These are phyloP conservation scores for Drosophila fungiperda DNA, from an alignment of 2,888 invertebrate genomes.

Conservation along the genomic window DNA sequence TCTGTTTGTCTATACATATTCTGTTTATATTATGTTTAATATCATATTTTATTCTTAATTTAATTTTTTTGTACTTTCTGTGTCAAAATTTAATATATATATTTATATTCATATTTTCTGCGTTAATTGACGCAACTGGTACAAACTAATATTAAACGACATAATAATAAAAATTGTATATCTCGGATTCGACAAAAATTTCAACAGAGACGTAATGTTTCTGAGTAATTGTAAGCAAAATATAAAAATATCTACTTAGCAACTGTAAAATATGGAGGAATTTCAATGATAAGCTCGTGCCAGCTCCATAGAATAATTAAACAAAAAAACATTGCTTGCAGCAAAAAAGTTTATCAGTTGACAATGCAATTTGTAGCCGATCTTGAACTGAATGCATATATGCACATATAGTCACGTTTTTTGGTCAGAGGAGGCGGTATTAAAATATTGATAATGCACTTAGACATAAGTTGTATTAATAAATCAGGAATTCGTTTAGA, in stretches of 20 bases:
- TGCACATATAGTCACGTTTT: conserved; percentile 38
- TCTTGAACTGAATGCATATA: conserved; percentile 11
- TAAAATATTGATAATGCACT: background rate
- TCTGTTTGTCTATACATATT: background rate
- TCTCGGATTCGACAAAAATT: background rate
- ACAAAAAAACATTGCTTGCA: conserved; percentile 6
- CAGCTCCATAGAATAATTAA: conserved; percentile 15
- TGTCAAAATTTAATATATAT: too few species aligned
- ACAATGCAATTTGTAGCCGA: conserved; percentile 24
- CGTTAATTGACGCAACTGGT: background rate
- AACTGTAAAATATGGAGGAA: background rate
- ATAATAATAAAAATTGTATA: background rate
- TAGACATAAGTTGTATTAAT: background rate
- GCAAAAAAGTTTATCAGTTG: conserved; percentile 22
- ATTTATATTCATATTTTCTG: too few species aligned
- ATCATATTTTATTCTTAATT: background rate
- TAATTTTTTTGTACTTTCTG: too few species aligned
- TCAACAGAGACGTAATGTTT: background rate
- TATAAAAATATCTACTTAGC: background rate
- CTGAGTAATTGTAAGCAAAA: background rate
- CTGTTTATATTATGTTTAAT: background rate
- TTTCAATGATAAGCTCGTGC: conserved; percentile 25
- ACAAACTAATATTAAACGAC: background rate
- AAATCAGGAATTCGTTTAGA: background rate
- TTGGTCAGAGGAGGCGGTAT: background rate